Evolutionary conservation across 2,888 invertebrate species (phyloP), one percentile per base, ranked within the genome.

Genomic region (Drosophila anceps): DNA sequence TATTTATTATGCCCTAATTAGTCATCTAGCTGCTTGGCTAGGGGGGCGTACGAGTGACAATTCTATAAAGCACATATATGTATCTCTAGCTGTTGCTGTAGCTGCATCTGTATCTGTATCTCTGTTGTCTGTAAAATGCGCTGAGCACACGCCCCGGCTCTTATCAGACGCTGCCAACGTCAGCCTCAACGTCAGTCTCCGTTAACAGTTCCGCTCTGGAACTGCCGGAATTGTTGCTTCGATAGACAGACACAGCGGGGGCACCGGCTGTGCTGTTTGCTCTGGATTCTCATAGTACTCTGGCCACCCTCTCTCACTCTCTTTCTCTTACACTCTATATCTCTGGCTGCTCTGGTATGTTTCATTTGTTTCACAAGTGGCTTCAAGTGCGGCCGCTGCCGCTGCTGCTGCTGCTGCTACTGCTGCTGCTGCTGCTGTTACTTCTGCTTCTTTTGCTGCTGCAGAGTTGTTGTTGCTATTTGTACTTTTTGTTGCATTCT

Each of bases 321-420:
- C 29, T 4, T n/a, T 13, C 57, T 15, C 33, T n/a, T 9, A 8
- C n/a, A 35, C 33, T 20, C 39, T 43, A 7, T 41, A 20, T 8
- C 15, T 44, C 12, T 27, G 35, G 8, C 0, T 37, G 20, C 58
- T 70, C 68, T 88, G 89, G 77, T 72, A 84, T 87, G 88, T 84
- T 88, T 83, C 88, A 85, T 88, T 86, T 81, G 81, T 71, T 75
- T 60, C 74, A 80, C 85, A 85, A 84, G 84, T 86, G 86, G 72
- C 82, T 76, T 82, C 82, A 82, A 81, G 79, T 79, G 73, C 62
- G 55, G 61, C 27, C 41, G 50, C 54, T 54, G 48, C 48, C 54
- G 46, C 31, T 66, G 48, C 50, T 67, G 44, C 41, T 67, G 48
- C 31, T 68, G 59, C 2, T 35, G 35, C 35, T 35, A 13, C 35